Base-by-base conservation (phyloP, 2,797 vertebrate species). In the Sebastes cheni region DNA sequence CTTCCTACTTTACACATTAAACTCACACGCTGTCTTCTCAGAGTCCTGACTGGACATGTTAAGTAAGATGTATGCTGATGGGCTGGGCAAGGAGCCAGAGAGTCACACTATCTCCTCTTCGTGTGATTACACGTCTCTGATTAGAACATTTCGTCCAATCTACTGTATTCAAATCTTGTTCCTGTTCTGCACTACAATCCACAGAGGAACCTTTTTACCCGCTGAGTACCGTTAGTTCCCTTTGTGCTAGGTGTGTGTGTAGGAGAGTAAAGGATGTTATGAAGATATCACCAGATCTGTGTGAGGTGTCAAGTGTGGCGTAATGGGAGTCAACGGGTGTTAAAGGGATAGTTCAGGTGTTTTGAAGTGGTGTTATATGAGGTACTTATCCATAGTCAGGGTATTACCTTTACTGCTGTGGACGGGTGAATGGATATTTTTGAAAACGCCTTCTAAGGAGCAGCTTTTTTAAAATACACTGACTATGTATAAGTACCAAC, bases 221-320 rank as follows among this genome's bases (percentile, higher is more conserved):
- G 14, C 36, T 13, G 34, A 16, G 32, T 22, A 34, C 32, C 18
- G 23, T 23, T 27, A 30, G 42, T 54, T 67, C 13, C 14, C 55
- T 39, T n/a, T 29, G 36, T n/a, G 54, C 4, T 32, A 18, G 30
- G 59, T 32, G 27, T 23, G 32, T 12, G 62, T 34, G 73, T 69
- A 12, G 16, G 66, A 67, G 72, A 13, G 66, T 10, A 16, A 23
- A 56, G 67, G 52, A 72, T 72, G 71, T 42, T 62, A 39, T 55
- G 61, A 76, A 74, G 70, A 67, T 25, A 65, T 80, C 56, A 32
- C 27, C 25, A 50, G 52, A 64, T 82, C 30, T 73, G 76, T 62
- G 65, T 9, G 69, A 79, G 65, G 68, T n/a, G 71, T 79, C 11
- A 50, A 34, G 75, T 67, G 80, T 74, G 82, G 42, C 12, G 8